Evolutionary conservation across 2,888 invertebrate species (phyloP), one percentile per base, ranked within the genome.

Genomic region (Synanthedon tipuliformis): DNA sequence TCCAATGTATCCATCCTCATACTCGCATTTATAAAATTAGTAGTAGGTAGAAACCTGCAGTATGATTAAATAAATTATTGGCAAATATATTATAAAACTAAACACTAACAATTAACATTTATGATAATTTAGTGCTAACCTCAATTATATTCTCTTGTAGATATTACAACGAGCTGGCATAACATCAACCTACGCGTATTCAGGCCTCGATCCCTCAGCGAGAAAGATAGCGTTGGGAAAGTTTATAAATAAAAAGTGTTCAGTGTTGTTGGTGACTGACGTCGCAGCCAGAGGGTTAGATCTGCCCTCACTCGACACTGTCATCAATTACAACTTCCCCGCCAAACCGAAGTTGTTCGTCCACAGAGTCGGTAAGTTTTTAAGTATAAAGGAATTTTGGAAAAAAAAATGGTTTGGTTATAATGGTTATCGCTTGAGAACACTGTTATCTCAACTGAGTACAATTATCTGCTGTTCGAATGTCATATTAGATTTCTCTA

Each of bases 251-350:
- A 92, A 92, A 60, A 93, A 93, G 84, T 93, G 93, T 1, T 92
- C 91, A 18, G 94, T 97, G 15, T 86, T 99, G 51, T 85, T 99
- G 18, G 99, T 99, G 0, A 99, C 99, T 0, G 99, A 99, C 81
- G 93, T 99, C 1, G 99, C 99, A 0, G 99, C 99, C 0, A 89
- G 99, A 71, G 99, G 99, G 59, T 93, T 99, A 55, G 99, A 99
- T 77, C 95, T 99, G 66, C 99, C 99, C 0, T 91, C 95, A 56
- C 81, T 99, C 60, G 99, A 99, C 71, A 96, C 94, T 60, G 99
- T 99, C 41, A 94, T 99, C 53, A 99, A 99, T 78, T 95, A 93
- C 68, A 95, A 99, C 88, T 99, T 99, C 73, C 99, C 99, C 0
- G 94, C 96, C 0, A 98, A 97, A 75, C 92, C 97, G 0, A 99